Evolutionary conservation across 2,888 invertebrate genomes (phyloP), one percentile per base, ranked within the genome.

Genomic region (Dryomyza anilis): DNA sequence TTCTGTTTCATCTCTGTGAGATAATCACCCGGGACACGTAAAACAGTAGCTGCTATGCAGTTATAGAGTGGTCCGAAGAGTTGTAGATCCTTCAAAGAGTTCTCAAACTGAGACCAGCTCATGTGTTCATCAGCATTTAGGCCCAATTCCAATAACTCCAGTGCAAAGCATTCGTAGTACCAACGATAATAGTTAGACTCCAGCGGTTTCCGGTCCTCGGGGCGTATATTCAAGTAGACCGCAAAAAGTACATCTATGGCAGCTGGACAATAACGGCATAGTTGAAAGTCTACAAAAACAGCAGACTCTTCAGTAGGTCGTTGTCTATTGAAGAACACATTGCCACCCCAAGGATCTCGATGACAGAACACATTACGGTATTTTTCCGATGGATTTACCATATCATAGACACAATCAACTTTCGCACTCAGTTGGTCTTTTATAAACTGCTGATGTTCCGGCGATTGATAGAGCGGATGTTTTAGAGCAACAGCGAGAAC

Each of bases 321-420:
- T 0, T 25, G 27, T 53, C 66, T 66, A 39, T 74, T 71, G 58
- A 78, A 81, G 69, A 83, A 78, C 2, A 81, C 73, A 72, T 83
- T 83, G 5, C 80, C 81, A 10, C 74, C 72, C 83, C 83, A 83
- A 43, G 76, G 69, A 70, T 83, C 82, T 7, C 79, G 76, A 71
- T 83, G 83, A 14, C 84, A 83, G 1, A 86, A 73, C 0, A 85
- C 86, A 67, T 86, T 86, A 7, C 81, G 72, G 77, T 84, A 80
- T 55, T 73, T 72, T 53, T 75, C 46, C 3, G 84, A 80, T 8
- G 84, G 71, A 55, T 77, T 74, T 0, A 74, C 70, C 73, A 78
- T 78, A 5, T 71, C 76, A n/a, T 77, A 80, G 1, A 78, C 69
- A 0, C 65, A 66, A 5, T 79, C 73, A 23, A 80, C 58, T 19